Base-by-base conservation (phyloP, 2,888 invertebrate species). In the Formica aserva region DNA sequence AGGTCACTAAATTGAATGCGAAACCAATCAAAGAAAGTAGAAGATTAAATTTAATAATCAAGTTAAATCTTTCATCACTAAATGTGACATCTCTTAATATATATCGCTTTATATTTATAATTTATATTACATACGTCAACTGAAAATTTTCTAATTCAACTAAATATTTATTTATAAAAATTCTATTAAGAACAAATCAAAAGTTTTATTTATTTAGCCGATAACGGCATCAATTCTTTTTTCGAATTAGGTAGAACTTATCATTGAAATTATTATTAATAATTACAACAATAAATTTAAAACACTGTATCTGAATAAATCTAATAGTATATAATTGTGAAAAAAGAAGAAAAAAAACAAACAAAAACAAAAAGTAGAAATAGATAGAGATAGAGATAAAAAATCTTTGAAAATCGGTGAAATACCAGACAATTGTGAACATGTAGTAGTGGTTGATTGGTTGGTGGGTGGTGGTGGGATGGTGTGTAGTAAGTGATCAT, bases 351-450 rank as follows among this genome's bases (percentile, higher is more conserved):
- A 75, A 63, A 22, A 52, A 60, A 67, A 57, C 29, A 11, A 52
- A 65, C 52, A 52, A 52, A 52, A n/a, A 52, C 8, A n/a, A 8
- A 52, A n/a, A 52, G 8, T 48, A 48, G 18, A 45, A 69, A 67
- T 29, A 67, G 22, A 52, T 15, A 75, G 3, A 76, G 15, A 67
- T 38, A 87, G 85, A 83, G 78, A 87, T 90, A 91, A 91, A 91
- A 93, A 93, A 93, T 91, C 91, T 92, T 94, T 93, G 92, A 93
- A 94, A 94, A 94, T 92, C 92, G 92, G 93, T 94, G 93, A 94
- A 94, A 94, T 94, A 94, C 94, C 94, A 94, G 94, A 94, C 90
- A 94, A 93, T 91, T 94, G 94, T 94, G 94, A 94, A 94, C 94
- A 94, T 94, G 94, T 94, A 92, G 93, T 94, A 92, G 94, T 94